These are phyloP conservation scores for Pammene fasciana DNA, from an alignment of 2,888 invertebrate species.

Conservation along the genomic window DNA sequence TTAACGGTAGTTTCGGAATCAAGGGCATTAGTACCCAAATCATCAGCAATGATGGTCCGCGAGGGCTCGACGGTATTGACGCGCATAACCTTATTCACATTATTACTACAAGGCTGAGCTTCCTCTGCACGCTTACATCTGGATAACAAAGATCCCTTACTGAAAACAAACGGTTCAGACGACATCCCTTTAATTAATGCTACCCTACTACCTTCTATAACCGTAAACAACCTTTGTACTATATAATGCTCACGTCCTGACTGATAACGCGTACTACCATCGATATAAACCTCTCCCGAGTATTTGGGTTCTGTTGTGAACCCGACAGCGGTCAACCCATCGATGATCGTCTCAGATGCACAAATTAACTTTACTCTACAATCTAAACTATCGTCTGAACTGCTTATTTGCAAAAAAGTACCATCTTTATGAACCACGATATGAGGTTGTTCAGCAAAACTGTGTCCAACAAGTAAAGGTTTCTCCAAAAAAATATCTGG, in stretches of 20 bases:
- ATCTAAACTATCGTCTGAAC: neutral
- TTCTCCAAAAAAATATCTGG: conserved; percentile 32
- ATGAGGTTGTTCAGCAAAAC: conserved; percentile 39
- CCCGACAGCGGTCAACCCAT: conserved; percentile 2
- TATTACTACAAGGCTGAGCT: neutral
- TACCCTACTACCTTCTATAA: neutral
- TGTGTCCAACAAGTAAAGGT: conserved; percentile 37
- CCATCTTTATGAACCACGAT: conserved; percentile 27
- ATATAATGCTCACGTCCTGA: conserved; percentile 25
- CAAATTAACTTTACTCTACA: conserved; percentile 29
- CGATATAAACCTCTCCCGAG: conserved; percentile 28
- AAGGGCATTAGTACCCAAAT: neutral
- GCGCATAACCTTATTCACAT: conserved; percentile 3
- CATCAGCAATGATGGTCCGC: neutral
- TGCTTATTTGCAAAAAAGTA: conserved; percentile 21
- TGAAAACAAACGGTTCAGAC: neutral
- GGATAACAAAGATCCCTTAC: conserved; percentile 4
- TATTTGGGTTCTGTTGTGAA: conserved; percentile 15
- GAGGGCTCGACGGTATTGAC: neutral
- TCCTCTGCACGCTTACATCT: conserved; percentile 22
- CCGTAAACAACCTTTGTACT: conserved; percentile 28
- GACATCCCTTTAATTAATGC: conserved; percentile 16
- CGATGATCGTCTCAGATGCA: conserved; percentile 5
- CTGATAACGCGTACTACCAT: conserved; percentile 27
- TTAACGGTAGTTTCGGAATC: conserved; percentile 1